phyloP scores from a whole-genome alignment of 2,113 vertebrate species.

The Pandion haliaetus region DNA sequence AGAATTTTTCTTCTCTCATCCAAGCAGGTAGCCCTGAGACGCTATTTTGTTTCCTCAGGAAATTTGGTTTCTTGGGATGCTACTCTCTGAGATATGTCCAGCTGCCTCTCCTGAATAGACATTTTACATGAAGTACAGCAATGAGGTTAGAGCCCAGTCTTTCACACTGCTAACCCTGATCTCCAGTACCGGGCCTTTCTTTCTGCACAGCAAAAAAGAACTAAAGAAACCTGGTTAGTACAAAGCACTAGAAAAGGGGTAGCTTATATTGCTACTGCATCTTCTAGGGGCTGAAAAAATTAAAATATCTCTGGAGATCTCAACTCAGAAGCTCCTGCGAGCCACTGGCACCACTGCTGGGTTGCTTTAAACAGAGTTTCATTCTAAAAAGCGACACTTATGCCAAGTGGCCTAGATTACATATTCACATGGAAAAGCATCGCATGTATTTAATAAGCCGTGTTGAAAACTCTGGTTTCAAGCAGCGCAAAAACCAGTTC shows the following conservation, averaged over 20 bases:
- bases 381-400: background rate
- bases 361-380: background rate
- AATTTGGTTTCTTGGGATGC: background rate
- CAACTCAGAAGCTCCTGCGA: background rate
- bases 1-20: background rate
- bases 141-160: background rate
- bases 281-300: background rate
- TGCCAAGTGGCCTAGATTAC: background rate
- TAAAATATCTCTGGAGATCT: background rate
- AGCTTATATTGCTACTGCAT: background rate
- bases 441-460: background rate
- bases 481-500: background rate
- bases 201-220: background rate
- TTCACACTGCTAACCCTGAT: background rate
- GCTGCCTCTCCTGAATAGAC: background rate
- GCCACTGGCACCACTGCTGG: background rate
- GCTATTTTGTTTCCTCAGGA: background rate
- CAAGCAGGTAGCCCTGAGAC: background rate
- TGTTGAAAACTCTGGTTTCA: conserved; percentile 25
- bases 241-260: background rate
- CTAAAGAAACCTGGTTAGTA: background rate
- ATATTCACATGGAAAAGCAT: conserved; percentile 8
- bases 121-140: background rate
- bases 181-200: background rate
- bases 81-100: background rate